Conservation (phyloP, 2,888 invertebrate genomes). For the Cephus pulcher region DNA sequence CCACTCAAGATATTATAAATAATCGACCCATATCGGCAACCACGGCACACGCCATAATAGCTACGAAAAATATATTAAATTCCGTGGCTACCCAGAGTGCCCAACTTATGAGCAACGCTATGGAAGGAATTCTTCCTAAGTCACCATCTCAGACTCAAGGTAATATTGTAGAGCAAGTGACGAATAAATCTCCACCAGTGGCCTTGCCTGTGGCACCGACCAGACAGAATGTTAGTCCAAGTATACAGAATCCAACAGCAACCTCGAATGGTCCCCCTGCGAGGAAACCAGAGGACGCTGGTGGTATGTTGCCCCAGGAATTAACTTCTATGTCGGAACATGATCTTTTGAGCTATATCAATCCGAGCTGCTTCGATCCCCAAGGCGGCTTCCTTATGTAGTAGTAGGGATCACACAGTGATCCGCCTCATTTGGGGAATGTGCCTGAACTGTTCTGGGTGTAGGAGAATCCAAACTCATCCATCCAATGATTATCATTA, state of each 20-base stretch:
- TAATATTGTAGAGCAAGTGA: slow-evolving; percentile 59
- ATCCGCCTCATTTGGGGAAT: not conserved
- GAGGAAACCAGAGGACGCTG: slow-evolving; percentile 65
- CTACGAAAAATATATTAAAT: slow-evolving; percentile 63
- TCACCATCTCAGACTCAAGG: slow-evolving; percentile 47
- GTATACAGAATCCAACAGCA: slow-evolving; percentile 69
- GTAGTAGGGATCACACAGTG: slow-evolving; percentile 20
- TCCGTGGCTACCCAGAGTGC: slow-evolving; percentile 63
- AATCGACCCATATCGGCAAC: slow-evolving; percentile 61
- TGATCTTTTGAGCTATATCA: slow-evolving; percentile 89
- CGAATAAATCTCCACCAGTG: slow-evolving; percentile 53
- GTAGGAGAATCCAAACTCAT: not conserved
- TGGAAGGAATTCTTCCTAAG: slow-evolving; percentile 62
- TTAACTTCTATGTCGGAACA: slow-evolving; percentile 88
- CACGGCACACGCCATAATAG: slow-evolving; percentile 65
- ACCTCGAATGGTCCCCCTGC: slow-evolving; percentile 69
- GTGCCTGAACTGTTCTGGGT: not conserved
- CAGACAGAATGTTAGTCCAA: slow-evolving; percentile 68
- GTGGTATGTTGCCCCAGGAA: slow-evolving; percentile 75
- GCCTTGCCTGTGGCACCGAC: slow-evolving; percentile 44
- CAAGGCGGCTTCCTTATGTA: slow-evolving; percentile 62
- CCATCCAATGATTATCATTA: slow-evolving; percentile 8
- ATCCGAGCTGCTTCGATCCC: slow-evolving; percentile 88
- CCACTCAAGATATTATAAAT: slow-evolving; percentile 63
- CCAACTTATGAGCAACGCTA: slow-evolving; percentile 61